phyloP scores from a whole-genome alignment of 1,140 invertebrate species.

The Atopsyche davidsoni region DNA sequence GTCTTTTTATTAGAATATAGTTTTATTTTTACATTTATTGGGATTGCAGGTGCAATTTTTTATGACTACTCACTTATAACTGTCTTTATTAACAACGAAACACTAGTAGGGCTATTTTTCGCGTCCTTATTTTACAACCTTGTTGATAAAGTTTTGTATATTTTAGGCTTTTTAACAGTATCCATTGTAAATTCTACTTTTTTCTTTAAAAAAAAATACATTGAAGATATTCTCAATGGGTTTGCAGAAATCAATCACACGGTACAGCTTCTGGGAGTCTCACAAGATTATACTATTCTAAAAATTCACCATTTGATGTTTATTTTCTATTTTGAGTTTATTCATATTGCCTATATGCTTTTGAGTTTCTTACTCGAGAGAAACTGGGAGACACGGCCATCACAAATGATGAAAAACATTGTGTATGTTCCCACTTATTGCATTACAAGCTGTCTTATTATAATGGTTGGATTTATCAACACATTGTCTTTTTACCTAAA shows the following conservation, averaged over 20 bases:
- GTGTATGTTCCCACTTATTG: too few species aligned
- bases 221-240: background rate
- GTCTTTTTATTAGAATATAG: background rate
- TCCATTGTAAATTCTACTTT: background rate
- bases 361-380: too few species aligned
- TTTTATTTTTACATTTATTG: background rate
- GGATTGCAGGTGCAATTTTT: background rate
- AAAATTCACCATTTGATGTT: background rate
- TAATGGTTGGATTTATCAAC: too few species aligned
- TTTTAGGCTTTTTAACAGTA: background rate
- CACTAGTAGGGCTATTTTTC: background rate
- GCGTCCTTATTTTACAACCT: background rate
- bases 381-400: too few species aligned
- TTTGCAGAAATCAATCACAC: background rate
- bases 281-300: background rate
- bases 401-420: too few species aligned
- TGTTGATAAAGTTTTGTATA: background rate
- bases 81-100: background rate
- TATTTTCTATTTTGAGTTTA: too few species aligned
- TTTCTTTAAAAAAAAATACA: background rate
- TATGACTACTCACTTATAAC: background rate
- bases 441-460: too few species aligned
- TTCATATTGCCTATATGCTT: too few species aligned
- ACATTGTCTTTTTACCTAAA: too few species aligned
- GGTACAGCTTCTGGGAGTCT: background rate